Evolutionary conservation across 1,140 invertebrate species (phyloP).

Genomic region (Zaprionus africanus): DNA sequence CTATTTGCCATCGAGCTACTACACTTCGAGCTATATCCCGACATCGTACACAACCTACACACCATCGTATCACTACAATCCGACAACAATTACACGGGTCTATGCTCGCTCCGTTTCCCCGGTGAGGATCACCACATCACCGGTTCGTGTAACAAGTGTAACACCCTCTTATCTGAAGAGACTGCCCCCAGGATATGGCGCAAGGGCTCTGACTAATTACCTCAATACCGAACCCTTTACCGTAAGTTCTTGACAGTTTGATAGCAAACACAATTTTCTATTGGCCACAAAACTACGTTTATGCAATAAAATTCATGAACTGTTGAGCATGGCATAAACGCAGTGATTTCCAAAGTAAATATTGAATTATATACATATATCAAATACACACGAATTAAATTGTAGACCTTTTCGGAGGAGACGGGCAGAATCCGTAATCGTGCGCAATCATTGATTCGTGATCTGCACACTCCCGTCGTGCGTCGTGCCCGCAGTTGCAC

Average conservation of each 20-base stretch:
- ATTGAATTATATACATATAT: slow-evolving; percentile 4
- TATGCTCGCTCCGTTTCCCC: slow-evolving; percentile 84
- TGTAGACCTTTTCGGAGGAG: slow-evolving; percentile 92
- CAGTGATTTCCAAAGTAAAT: background rate
- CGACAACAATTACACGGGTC: slow-evolving; percentile 73
- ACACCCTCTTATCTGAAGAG: slow-evolving; percentile 89
- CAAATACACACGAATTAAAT: slow-evolving; percentile 10
- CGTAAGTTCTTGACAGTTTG: slow-evolving; percentile 65
- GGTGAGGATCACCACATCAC: slow-evolving; percentile 86
- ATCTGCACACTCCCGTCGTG: slow-evolving; percentile 90
- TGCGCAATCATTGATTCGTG: slow-evolving; percentile 89
- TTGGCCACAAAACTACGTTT: background rate
- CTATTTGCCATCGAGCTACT: slow-evolving; percentile 85
- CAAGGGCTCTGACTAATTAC: slow-evolving; percentile 89
- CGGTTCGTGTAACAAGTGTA: slow-evolving; percentile 87
- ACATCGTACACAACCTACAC: slow-evolving; percentile 77
- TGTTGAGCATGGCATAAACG: slow-evolving; percentile 3
- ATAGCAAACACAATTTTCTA: slow-evolving; percentile 84
- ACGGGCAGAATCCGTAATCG: slow-evolving; percentile 90
- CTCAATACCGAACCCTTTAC: slow-evolving; percentile 88
- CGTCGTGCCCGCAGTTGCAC: slow-evolving; percentile 87
- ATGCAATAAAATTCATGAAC: background rate
- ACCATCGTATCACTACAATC: slow-evolving; percentile 77
- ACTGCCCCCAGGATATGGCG: slow-evolving; percentile 87
- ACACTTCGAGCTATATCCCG: slow-evolving; percentile 84